These are phyloP conservation scores for Drosophila nebulosa DNA, from an alignment of 1,140 invertebrate genomes.

Conservation along the genomic window DNA sequence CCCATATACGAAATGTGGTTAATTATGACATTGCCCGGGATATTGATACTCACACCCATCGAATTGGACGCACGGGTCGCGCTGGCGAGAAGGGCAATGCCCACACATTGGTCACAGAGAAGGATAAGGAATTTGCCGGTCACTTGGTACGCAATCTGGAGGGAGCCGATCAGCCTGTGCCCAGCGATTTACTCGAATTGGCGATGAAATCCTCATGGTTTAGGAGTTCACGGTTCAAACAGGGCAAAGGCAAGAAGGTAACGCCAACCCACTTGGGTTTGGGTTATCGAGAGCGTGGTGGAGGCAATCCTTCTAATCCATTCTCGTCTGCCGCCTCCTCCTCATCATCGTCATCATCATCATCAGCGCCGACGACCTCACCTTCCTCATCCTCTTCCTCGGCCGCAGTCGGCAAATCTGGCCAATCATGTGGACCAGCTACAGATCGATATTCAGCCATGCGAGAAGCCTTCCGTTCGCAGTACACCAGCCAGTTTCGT, in stretches of 20 bases:
- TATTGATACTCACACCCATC: conserved; percentile 99
- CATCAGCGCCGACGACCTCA: too few relatives aligned
- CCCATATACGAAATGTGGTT: conserved; percentile 97
- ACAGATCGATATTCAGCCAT: conserved; percentile 94
- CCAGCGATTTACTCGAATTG: conserved; percentile 93
- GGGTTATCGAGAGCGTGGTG: conserved; percentile 90
- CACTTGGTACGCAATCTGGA: conserved; percentile 98
- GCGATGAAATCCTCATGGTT: conserved; percentile 98
- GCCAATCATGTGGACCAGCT: conserved; percentile 88
- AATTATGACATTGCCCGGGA: conserved; percentile 99
- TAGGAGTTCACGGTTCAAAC: conserved; percentile 92
- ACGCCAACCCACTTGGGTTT: conserved; percentile 92
- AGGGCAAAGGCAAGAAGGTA: conserved; percentile 92
- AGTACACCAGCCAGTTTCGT: conserved; percentile 93
- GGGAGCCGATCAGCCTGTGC: conserved; percentile 95
- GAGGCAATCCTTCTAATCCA: conserved; percentile 60
- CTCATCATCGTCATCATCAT: neutral
- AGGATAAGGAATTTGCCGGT: conserved; percentile 98
- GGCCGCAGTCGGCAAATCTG: conserved; percentile 36
- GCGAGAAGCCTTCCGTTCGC: conserved; percentile 94
- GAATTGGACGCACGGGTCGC: conserved; percentile 96
- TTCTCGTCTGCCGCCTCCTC: neutral
- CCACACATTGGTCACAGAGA: conserved; percentile 94
- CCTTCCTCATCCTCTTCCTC: conserved; percentile 2
- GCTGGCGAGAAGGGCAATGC: conserved; percentile 96